These are phyloP conservation scores for Pemphredon lugubris DNA, from an alignment of 2,888 invertebrate species.

Conservation along the genomic window DNA sequence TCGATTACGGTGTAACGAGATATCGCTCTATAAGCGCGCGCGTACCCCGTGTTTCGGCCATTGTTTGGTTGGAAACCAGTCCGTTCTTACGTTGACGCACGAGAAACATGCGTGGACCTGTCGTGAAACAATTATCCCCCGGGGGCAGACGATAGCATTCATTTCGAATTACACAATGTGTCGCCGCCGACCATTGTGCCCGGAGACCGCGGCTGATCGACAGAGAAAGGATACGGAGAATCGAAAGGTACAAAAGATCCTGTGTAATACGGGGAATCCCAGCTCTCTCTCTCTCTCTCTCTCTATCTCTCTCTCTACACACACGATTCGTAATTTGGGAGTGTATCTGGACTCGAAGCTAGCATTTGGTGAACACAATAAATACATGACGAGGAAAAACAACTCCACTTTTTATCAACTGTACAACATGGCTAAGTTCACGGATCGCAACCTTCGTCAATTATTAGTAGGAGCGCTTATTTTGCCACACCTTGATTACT, in stretches of 20 bases:
- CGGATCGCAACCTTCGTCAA: too few relatives aligned
- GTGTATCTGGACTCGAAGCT: too few relatives aligned
- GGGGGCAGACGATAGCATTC: conserved; percentile 36
- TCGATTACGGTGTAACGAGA: conserved; percentile 76
- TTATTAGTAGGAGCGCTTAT: too few relatives aligned
- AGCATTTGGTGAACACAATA: too few relatives aligned
- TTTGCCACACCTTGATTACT: too few relatives aligned
- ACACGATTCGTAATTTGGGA: too few relatives aligned
- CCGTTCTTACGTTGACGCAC: conserved; percentile 31
- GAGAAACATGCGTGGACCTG: conserved; percentile 19
- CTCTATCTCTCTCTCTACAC: too few relatives aligned
- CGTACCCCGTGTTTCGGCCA: conserved; percentile 10
- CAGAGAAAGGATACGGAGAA: conserved; percentile 59
- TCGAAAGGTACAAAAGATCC: conserved; percentile 37
- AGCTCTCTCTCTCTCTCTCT: too few relatives aligned
- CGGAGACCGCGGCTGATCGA: conserved; percentile 50
- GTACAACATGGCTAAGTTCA: too few relatives aligned
- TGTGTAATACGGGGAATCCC: neutral
- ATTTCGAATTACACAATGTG: conserved; percentile 65
- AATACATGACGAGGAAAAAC: too few relatives aligned
- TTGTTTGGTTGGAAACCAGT: conserved; percentile 29
- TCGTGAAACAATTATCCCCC: conserved; percentile 49
- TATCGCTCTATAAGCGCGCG: conserved; percentile 53
- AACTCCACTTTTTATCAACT: too few relatives aligned
- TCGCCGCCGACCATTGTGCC: conserved; percentile 52